Percentiles rank a stretch among this genome's conserved stretches.
These are phyloP conservation scores for Brachymystax lenok DNA, from an alignment of 2,797 vertebrate species.

Conservation along the genomic window DNA sequence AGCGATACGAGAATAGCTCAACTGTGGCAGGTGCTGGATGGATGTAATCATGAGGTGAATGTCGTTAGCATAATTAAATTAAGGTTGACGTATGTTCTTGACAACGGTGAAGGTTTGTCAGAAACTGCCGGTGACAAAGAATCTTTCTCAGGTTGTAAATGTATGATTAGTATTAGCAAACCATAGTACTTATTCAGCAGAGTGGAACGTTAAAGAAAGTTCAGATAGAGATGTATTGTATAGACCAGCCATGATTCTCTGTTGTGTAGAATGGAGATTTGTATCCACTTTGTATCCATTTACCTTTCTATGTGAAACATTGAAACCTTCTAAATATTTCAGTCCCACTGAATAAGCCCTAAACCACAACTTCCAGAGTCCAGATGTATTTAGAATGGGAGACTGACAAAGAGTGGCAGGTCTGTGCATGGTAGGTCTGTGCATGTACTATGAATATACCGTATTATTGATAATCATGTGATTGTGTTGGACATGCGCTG, in stretches of 20 bases:
- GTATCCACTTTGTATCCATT: not conserved
- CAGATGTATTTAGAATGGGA: no score
- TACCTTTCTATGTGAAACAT: not conserved
- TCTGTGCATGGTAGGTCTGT: not conserved
- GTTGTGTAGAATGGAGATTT: conserved; percentile 3
- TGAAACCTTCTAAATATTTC: not conserved
- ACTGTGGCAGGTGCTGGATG: conserved; percentile 9
- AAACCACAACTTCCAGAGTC: not conserved
- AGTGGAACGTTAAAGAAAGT: not conserved
- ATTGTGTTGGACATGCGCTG: conserved; percentile 13
- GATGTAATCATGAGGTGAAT: conserved; percentile 28
- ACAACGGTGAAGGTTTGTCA: conserved; percentile 12
- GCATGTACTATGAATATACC: no score
- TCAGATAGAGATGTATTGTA: not conserved
- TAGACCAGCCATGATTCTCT: conserved; percentile 3
- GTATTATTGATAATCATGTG: not conserved
- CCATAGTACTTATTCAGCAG: not conserved
- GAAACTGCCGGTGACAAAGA: not conserved
- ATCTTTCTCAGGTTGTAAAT: not conserved
- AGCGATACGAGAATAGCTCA: conserved; percentile 16
- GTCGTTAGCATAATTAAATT: conserved; percentile 45
- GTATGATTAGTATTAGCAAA: conserved; percentile 19
- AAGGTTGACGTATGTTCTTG: conserved; percentile 28
- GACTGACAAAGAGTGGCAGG: not conserved
- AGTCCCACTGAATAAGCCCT: not conserved